Percentiles rank a stretch among this genome's conserved stretches.
Evolutionary conservation across 92 coral and sea anemone genomes (phyloP).

Genomic region (Galaxea fascicularis): DNA sequence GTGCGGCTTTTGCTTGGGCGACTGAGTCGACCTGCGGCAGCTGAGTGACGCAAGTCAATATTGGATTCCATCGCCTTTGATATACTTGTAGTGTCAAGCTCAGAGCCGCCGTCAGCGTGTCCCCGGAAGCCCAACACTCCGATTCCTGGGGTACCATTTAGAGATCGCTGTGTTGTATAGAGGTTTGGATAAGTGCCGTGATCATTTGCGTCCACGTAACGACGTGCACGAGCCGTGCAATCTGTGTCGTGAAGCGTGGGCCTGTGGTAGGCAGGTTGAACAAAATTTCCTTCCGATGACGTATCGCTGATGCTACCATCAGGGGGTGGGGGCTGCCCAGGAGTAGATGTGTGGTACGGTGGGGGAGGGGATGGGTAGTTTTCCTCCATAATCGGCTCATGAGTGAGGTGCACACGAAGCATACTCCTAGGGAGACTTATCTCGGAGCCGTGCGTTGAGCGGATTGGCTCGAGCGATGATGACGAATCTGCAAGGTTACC

Average conservation of each 20-base stretch:
- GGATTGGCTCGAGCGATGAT: conserved; percentile 87
- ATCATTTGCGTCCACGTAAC: conserved; percentile 51
- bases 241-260: conserved; percentile 82
- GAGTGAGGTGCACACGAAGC: conserved; percentile 67
- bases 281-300: conserved; percentile 86
- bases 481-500: conserved; percentile 95
- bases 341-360: conserved; percentile 69
- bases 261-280: conserved; percentile 80
- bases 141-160: conserved; percentile 79
- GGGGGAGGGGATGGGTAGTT: conserved; percentile 85
- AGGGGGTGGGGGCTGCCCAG: conserved; percentile 70
- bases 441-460: conserved; percentile 86
- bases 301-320: conserved; percentile 88
- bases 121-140: conserved; percentile 81
- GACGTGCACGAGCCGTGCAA: conserved; percentile 68
- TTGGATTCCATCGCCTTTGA: conserved; percentile 67
- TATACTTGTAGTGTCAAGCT: conserved; percentile 82
- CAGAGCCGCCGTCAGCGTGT: conserved; percentile 92
- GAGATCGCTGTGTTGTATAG: conserved; percentile 60
- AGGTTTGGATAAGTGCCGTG: conserved; percentile 54
- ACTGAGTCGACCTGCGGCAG: conserved; percentile 74
- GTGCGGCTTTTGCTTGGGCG: conserved; percentile 76
- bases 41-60: conserved; percentile 65
- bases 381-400: conserved; percentile 85
- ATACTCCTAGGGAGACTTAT: conserved; percentile 92